These are phyloP conservation scores for Drosophila prosaltans DNA, from an alignment of 1,140 invertebrate genomes.

Conservation along the genomic window DNA sequence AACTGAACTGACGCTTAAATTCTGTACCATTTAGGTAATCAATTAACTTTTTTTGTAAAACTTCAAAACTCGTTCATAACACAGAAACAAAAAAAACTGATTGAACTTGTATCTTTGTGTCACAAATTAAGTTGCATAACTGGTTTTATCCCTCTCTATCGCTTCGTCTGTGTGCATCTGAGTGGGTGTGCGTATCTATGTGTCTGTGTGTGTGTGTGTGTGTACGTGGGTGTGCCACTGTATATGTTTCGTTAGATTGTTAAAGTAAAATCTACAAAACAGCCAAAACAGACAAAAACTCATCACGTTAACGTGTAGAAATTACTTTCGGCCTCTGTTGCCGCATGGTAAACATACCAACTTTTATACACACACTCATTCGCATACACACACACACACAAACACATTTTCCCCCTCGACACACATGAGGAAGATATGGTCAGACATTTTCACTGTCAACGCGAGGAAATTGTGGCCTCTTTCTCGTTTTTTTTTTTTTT, in stretches of 20 bases:
- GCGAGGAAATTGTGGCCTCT: conserved; percentile 47
- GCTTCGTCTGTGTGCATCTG: not conserved
- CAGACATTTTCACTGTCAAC: conserved; percentile 68
- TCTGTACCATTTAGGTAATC: not conserved
- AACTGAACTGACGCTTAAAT: not conserved
- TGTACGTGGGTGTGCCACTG: not conserved
- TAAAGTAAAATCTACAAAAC: conserved; percentile 53
- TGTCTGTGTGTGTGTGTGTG: not conserved
- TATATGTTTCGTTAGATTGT: conserved; percentile 12
- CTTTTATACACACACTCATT: not conserved
- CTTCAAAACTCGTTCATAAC: conserved; percentile 15
- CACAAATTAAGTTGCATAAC: conserved; percentile 55
- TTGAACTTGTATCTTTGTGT: conserved; percentile 30
- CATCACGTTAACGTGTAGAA: conserved; percentile 68
- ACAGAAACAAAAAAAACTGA: conserved; percentile 35
- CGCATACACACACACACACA: conserved; percentile 21
- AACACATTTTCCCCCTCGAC: not conserved
- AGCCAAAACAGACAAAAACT: conserved; percentile 68
- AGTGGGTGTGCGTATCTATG: not conserved
- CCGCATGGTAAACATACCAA: conserved; percentile 54
- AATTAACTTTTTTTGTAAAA: conserved; percentile 32
- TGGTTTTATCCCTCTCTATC: conserved; percentile 10
- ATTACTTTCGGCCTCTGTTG: conserved; percentile 35
- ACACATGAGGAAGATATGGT: conserved; percentile 35
- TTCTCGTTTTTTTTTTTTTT: not conserved